phyloP scores from a whole-genome alignment of 2,113 vertebrate genomes.

The Eurystomus gularis region DNA sequence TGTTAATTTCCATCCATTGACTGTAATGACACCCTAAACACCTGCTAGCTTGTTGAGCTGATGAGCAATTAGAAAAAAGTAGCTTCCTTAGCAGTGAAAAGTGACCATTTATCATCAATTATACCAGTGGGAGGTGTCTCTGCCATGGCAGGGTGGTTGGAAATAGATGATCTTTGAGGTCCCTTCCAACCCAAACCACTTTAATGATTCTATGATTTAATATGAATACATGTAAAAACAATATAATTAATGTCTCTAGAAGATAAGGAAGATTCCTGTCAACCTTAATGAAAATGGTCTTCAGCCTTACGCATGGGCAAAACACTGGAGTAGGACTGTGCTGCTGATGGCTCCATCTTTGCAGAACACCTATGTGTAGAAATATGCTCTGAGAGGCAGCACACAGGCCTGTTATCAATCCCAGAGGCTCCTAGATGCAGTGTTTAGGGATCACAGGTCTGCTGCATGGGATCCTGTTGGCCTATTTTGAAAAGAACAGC shows the following conservation, averaged over 20 bases:
- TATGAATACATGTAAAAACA: background rate
- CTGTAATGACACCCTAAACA: background rate
- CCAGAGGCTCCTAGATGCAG: background rate
- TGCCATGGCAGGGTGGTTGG: too few species aligned
- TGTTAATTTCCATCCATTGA: background rate
- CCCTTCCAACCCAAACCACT: too few species aligned
- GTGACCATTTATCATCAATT: background rate
- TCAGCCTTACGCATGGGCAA: background rate
- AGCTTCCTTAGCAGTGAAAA: background rate
- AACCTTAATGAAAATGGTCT: background rate
- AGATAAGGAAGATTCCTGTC: background rate
- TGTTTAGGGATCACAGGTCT: background rate
- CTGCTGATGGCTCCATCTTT: background rate
- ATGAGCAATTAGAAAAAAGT: background rate
- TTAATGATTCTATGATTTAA: background rate
- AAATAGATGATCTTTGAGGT: too few species aligned
- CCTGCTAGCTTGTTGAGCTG: background rate
- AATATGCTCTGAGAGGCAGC: background rate
- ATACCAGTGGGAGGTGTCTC: background rate
- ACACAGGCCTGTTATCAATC: background rate
- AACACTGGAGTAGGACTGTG: background rate
- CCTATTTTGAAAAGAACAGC: background rate
- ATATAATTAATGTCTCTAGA: background rate
- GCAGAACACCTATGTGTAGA: fast-evolving
- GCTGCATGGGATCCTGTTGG: background rate